Evolutionary conservation across 2,113 vertebrate genomes (phyloP).

Genomic region (Speoplatyrhinus poulsoni): DNA sequence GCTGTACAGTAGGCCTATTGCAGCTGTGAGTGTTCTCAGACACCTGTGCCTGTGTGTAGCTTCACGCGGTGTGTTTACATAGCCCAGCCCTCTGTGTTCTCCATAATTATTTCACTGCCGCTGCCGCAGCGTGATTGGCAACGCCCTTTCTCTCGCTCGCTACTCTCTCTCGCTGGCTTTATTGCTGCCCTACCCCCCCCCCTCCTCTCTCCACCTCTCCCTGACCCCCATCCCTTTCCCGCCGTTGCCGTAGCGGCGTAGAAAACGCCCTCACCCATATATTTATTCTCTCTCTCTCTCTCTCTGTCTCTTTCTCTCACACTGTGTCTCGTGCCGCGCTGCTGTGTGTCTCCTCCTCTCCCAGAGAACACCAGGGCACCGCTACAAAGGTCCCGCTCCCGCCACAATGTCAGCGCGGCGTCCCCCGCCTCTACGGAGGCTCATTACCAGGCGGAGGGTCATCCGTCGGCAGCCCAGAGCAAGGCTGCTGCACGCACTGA

Average conservation of each 20-base stretch:
- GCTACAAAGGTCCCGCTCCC: constrained; percentile 84
- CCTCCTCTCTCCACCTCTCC: background rate
- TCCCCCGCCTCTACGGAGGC: constrained; percentile 80
- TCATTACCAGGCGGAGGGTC: constrained; percentile 80
- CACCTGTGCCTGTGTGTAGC: constrained; percentile 12
- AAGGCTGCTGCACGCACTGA: constrained; percentile 37
- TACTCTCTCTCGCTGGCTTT: background rate
- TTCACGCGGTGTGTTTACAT: background rate
- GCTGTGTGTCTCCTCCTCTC: constrained; percentile 41
- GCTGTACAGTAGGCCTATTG: background rate
- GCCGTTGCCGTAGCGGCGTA: too few relatives aligned
- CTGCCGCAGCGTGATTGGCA: background rate
- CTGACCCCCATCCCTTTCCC: background rate
- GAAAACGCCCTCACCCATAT: background rate
- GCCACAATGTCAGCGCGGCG: constrained; percentile 80
- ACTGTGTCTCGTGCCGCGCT: too few relatives aligned
- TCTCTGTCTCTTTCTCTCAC: constrained; percentile 35
- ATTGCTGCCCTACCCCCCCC: background rate
- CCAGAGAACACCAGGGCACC: constrained; percentile 90
- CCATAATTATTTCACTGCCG: constrained; percentile 2
- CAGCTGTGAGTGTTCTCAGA: constrained; percentile 12
- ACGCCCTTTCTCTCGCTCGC: background rate
- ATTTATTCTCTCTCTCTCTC: constrained; percentile 38
- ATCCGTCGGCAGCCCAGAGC: constrained; percentile 64
- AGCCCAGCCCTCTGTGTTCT: background rate